Evolutionary conservation across 2,888 invertebrate species (phyloP), one percentile per base, ranked within the genome.

Genomic region (Bhutanitis thaidina): DNA sequence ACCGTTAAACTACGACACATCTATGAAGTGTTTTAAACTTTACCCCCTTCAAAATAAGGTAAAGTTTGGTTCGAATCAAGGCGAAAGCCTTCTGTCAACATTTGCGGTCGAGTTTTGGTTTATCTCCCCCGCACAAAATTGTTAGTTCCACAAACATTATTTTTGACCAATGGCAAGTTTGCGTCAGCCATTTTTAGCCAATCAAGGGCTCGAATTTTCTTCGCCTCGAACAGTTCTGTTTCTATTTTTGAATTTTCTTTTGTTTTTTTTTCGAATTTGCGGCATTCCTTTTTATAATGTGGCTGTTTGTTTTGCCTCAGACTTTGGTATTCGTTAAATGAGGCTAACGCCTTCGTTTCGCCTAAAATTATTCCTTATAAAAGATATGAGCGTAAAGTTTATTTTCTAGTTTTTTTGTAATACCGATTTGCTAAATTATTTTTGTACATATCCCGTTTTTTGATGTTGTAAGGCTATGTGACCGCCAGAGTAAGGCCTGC

Each of bases 81-180:
- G 52, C 56, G 53, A 56, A 58, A 68, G 64, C 70, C 68, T 70
- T 74, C 74, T 80, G 85, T 83, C 81, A 84, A 83, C 81, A 76
- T 80, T 83, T 83, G 86, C 68, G 85, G 83, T 80, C 69, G 76
- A 67, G 71, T 77, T 81, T 80, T 70, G 81, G 80, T 81, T 78
- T 80, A 82, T 82, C 84, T 80, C 81, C 82, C 81, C 82, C 80
- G 79, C 79, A 80, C 74, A 79, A 79, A 80, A 73, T 80, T 75
- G 78, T 77, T 80, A 80, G 77, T 78, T 74, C 67, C 71, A 76
- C 79, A 79, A 86, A 84, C 74, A 84, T 89, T 88, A 87, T 89
- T 85, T 86, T 84, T 84, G 84, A 77, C 90, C 90, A 90, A 90
- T 90, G 79, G 81, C 67, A 80, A 74, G 76, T 74, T 73, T 71